Percentiles rank a stretch among this genome's conserved stretches.
phyloP scores from a whole-genome alignment of 2,797 vertebrate species.

The Gallinago nigripennis region DNA sequence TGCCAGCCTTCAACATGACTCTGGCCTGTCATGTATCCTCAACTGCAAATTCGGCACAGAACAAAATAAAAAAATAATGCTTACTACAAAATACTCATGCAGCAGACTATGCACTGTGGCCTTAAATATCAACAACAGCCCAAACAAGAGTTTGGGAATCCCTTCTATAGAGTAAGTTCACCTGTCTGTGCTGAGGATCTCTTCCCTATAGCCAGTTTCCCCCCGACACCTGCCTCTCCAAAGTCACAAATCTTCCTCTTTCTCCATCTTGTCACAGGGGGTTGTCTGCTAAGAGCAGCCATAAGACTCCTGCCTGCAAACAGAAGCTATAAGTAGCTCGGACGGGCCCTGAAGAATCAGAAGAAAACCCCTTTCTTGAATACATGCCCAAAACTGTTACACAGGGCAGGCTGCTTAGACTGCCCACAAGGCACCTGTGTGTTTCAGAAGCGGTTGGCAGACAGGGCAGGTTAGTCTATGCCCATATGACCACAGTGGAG shows the following conservation, averaged over 20 bases:
- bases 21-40: neutral
- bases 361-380: neutral
- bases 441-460: neutral
- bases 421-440: neutral
- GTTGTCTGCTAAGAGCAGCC: neutral
- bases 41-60: neutral
- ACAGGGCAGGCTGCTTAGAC: neutral
- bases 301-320: neutral
- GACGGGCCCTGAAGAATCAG: neutral
- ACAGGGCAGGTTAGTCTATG: fast-evolving
- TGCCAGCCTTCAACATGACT: neutral
- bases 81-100: neutral
- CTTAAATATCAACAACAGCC: neutral
- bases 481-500: fast-evolving
- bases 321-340: neutral
- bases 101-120: neutral
- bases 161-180: fast-evolving
- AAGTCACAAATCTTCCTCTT: neutral
- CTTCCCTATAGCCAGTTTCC: neutral
- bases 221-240: fast-evolving
- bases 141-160: neutral
- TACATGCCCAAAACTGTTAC: neutral
- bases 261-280: neutral
- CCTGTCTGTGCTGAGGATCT: neutral
- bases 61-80: neutral